Base-by-base conservation (phyloP, 1,140 invertebrate genomes). In the Psix sp. region DNA sequence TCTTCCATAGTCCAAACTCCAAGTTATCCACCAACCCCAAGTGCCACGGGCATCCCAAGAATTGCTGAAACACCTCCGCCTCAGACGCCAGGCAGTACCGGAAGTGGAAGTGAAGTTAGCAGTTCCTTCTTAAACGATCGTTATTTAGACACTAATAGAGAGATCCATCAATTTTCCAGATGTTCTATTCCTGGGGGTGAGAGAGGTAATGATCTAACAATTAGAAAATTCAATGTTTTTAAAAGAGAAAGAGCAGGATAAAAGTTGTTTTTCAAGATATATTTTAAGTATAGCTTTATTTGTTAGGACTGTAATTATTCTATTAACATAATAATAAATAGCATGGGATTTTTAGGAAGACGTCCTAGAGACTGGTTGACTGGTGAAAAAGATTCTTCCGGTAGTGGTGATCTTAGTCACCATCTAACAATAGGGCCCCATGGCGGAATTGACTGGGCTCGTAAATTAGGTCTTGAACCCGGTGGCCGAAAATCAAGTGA, bases 381-480 rank as follows among this genome's bases (percentile, higher is more conserved):
- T 3, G 75, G 45, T 29, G 84, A 86, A 6, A 79, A 82, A 11
- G 85, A 85, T 65, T 80, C 83, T 2, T 82, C 83, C 0, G 79
- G 83, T 11, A 80, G 77, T n/a, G 65, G 67, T 3, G 85, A 86
- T 54, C 76, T 84, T 0, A 82, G 84, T 38, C 89, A 91, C 75
- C 90, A 91, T 79, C 66, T 91, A 10, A 91, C 90, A 0, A 90
- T 91, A 38, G 90, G 90, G 14, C 89, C 90, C 10, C 88, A 90
- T 43, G 91, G 91, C 11, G 91, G 90, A 39, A 86, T 90, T 5
- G 91, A 92, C 77, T 92, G 91, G 91, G 89, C 90, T 26, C 85
- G 88, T 54, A 87, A 87, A 76, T 83, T 92, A 10, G 81, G 82
- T 10, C 71, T 88, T 10, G 86, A 87, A 21, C 49, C 79, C 11